A percentile compares a stretch with the other conserved stretches of the same genome.
These are phyloP conservation scores for Drosophila albomicans DNA, from an alignment of 1,140 invertebrate species.

Conservation along the genomic window DNA sequence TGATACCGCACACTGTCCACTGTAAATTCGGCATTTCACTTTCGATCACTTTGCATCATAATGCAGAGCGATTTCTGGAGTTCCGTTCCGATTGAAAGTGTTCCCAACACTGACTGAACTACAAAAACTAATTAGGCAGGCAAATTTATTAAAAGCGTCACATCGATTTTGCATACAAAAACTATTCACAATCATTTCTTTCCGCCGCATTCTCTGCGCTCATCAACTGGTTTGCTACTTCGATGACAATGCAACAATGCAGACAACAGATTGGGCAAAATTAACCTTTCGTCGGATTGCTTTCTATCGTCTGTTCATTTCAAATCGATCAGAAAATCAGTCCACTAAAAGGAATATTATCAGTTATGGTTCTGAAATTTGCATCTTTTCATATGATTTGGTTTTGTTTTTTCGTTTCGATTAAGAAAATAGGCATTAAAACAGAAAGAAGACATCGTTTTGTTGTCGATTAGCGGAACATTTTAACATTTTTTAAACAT, in stretches of 20 bases:
- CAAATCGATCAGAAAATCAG: not conserved
- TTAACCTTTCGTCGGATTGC: not conserved
- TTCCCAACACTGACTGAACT: conserved; percentile 53
- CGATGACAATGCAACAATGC: conserved; percentile 14
- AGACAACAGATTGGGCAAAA: not conserved
- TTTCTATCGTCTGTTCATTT: conserved; percentile 1
- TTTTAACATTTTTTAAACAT: not conserved
- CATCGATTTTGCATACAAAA: conserved; percentile 37
- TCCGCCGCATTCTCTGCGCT: not conserved
- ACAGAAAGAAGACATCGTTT: not conserved
- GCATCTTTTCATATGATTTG: not conserved
- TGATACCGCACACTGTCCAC: not conserved
- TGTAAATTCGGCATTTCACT: conserved; percentile 60
- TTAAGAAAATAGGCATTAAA: not conserved
- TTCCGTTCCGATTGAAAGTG: conserved; percentile 33
- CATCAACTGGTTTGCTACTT: conserved; percentile 19
- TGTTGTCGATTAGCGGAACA: not conserved
- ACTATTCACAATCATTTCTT: conserved; percentile 17
- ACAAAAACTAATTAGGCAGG: conserved; percentile 69
- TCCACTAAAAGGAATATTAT: conserved; percentile 7
- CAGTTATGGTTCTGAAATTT: conserved; percentile 11
- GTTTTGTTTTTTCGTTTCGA: not conserved
- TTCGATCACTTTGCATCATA: conserved; percentile 75
- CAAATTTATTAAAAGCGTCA: conserved; percentile 43
- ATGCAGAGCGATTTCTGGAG: conserved; percentile 22